phyloP scores from a whole-genome alignment of 2,113 vertebrate species.

The Semicossyphus pulcher region DNA sequence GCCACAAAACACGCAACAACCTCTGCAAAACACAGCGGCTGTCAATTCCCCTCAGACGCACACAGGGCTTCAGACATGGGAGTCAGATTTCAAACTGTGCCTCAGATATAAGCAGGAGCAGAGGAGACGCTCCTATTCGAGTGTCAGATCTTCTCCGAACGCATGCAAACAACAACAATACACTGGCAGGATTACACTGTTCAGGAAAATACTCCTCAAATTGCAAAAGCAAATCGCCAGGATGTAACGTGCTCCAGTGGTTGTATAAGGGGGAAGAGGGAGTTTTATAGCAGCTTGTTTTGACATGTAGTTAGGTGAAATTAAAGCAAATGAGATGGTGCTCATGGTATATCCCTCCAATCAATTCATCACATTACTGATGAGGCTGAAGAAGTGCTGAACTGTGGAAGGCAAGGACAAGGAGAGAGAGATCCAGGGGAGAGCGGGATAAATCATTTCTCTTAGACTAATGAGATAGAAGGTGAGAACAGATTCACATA shows the following conservation, averaged over 20 bases:
- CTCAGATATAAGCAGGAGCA: constrained; percentile 43
- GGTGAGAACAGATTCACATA: constrained; percentile 76
- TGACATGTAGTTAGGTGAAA: constrained; percentile 60
- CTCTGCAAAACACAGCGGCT: constrained; percentile 61
- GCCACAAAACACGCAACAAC: constrained; percentile 67
- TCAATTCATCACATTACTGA: constrained; percentile 76
- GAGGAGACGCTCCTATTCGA: constrained; percentile 46
- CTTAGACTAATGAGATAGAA: constrained; percentile 75
- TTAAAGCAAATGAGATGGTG: constrained; percentile 54
- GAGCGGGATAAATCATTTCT: constrained; percentile 63
- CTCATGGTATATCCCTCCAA: constrained; percentile 60
- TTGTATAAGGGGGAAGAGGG: neutral
- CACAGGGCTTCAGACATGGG: constrained; percentile 49
- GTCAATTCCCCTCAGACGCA: constrained; percentile 64
- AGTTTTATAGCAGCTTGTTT: constrained; percentile 50
- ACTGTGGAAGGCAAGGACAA: constrained; percentile 71
- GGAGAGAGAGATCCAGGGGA: constrained; percentile 44
- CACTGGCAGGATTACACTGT: constrained; percentile 35
- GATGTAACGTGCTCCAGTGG: constrained; percentile 22
- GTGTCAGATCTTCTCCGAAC: constrained; percentile 28
- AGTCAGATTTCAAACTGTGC: constrained; percentile 74
- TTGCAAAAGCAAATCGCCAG: constrained; percentile 33
- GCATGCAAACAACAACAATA: constrained; percentile 28
- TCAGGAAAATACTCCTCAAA: constrained; percentile 41
- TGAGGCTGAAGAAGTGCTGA: constrained; percentile 68